Evolutionary conservation across 1,140 invertebrate genomes (phyloP), one percentile per base, ranked within the genome.

Genomic region (Solen grandis): DNA sequence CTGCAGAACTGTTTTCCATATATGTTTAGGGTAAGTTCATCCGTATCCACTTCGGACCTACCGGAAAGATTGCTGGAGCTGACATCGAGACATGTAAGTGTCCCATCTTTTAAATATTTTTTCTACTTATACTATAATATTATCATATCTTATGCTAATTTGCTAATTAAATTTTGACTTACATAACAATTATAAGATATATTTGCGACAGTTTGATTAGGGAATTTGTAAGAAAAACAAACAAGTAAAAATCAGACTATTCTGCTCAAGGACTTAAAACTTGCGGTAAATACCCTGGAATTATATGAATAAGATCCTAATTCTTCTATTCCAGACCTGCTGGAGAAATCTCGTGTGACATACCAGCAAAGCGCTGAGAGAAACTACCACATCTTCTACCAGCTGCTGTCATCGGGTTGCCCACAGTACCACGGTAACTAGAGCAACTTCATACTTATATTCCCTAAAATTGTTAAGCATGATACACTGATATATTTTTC

Each of bases 361-460:
- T 99, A 98, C 90, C 99, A 99, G 94, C 98, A 99, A 92, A 91
- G 97, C 41, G 90, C 94, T 87, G 99, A 99, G 94, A 96, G 99
- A 93, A 99, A 99, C 86, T 99, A 99, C 95, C 99, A 99, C 93
- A 99, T 99, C 93, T 99, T 99, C 97, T 99, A 99, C 95, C 99
- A 99, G 93, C 96, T 99, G 91, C 41, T 76, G 25, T 66, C 74
- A 46, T 8, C 22, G 14, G 74, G 41, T 2, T 76, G 54, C 74
- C 74, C 74, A 8, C 65, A 76, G 29, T 76, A 76, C 31, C 74
- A 76, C 31, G 74, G 74, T 66, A 55, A 66, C 27, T 65, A 13
- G n/a, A n/a, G 68, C 14, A 27, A n/a, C 13, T 55, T 19, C 14
- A n/a, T n/a, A n/a, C n/a, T n/a, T n/a, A n/a, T n/a, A n/a, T n/a